Conservation (phyloP, 2,113 vertebrate species). For the Saccopteryx leptura region DNA sequence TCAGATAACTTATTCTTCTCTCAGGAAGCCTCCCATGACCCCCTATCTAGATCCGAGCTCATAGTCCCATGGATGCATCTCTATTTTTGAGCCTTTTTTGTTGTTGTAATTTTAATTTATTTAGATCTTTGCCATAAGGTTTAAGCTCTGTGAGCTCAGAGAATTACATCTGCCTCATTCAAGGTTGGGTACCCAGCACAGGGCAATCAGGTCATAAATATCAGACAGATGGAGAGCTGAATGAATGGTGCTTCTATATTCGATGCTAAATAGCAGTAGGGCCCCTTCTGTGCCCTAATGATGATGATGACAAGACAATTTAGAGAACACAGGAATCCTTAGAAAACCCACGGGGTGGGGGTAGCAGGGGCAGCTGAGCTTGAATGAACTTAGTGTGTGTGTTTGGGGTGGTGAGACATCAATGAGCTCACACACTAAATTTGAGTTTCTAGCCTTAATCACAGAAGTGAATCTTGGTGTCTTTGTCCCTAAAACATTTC, state of each 20-base stretch:
- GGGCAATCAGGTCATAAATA: background rate
- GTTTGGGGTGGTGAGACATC: background rate
- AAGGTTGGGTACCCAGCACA: background rate
- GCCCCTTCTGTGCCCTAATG: background rate
- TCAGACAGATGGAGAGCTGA: rapidly evolving
- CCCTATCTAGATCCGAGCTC: background rate
- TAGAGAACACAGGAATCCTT: conserved; percentile 23
- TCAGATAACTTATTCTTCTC: background rate
- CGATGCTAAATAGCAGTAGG: background rate
- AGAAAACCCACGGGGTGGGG: background rate
- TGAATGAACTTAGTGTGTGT: conserved; percentile 34
- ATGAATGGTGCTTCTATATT: conserved; percentile 64
- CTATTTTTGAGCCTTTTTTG: background rate
- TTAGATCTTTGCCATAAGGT: background rate
- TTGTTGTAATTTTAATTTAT: background rate
- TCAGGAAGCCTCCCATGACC: background rate
- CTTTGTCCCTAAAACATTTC: conserved; percentile 48
- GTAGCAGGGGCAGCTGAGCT: background rate
- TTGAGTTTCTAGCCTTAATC: background rate
- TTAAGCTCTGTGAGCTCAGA: background rate
- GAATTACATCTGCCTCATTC: background rate
- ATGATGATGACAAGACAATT: conserved; percentile 53
- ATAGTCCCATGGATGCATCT: background rate
- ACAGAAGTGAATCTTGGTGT: background rate
- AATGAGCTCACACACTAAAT: background rate